Evolutionary conservation across 2,888 invertebrate species (phyloP), one percentile per base, ranked within the genome.

Genomic region (Panopea generosa): DNA sequence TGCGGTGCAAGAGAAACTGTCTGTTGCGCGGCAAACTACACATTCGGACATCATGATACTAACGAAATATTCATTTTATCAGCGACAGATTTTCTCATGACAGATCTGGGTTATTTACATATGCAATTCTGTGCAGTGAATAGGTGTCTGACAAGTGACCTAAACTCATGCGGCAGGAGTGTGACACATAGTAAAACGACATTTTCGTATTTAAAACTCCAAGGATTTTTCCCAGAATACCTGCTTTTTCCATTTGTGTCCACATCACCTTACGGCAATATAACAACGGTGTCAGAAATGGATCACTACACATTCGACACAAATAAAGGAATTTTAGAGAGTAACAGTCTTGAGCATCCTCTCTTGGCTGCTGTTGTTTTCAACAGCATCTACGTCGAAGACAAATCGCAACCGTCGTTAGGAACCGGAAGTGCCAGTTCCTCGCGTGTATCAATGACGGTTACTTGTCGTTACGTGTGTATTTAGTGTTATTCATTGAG

Each of bases 81-180:
- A 14, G 74, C 61, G 6, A 50, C 56, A 0, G 81, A 81, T 26
- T 67, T 59, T 47, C n/a, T 27, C 1, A 53, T 70, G 45, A 22
- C 50, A 11, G 2, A 63, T 7, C 74, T 68, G 7, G 81, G 70
- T 2, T 40, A 45, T n/a, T 49, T 81, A n/a, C 77, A 74, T 45
- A 61, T 77, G 67, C 77, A 81, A 33, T 74, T 73, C 29, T 81
- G 81, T 27, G 77, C 73, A 2, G 70, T 81, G 6, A 70, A 77
- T 50, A 52, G 18, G 49, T 81, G 81, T 26, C 26, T 26, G 9
- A 38, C 63, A 26, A 24, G 49, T 16, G 67, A 70, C 20, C n/a
- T 56, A 14, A 27, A 6, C 26, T 62, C 77, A 1, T 81, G 81
- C 43, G 67, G 73, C 1, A 14, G 52, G 2, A 2, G 38, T 4